Percentiles rank a stretch among this genome's conserved stretches.
Evolutionary conservation across 2,888 invertebrate species (phyloP).

Genomic region (Torymus auratus): DNA sequence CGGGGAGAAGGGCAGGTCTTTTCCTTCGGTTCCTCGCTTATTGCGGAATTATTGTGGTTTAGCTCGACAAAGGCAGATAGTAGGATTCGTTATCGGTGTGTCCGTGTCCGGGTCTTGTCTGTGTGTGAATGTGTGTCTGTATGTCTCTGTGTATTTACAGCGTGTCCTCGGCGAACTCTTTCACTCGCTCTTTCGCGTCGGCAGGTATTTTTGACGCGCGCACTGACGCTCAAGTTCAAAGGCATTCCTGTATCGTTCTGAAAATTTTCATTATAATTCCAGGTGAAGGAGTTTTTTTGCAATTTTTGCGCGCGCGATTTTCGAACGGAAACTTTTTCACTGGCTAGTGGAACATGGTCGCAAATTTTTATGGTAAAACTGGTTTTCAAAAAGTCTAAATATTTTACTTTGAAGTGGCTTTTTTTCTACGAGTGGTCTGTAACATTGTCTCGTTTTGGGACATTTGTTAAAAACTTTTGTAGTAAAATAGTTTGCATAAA

Average conservation of each 20-base stretch:
- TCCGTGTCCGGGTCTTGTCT: too few relatives aligned
- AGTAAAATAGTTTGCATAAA: not conserved
- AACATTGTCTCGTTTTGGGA: too few relatives aligned
- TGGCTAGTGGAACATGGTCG: not conserved
- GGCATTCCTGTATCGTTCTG: slow-evolving; percentile 28
- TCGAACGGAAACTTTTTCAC: not conserved
- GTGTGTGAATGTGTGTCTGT: too few relatives aligned
- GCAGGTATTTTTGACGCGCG: too few relatives aligned
- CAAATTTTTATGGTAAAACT: not conserved
- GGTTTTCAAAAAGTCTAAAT: not conserved
- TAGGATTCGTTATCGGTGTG: slow-evolving; percentile 53
- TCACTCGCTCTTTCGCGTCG: slow-evolving; percentile 17
- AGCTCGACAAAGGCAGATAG: slow-evolving; percentile 53
- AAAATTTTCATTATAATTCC: slow-evolving; percentile 35
- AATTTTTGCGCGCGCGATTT: not conserved
- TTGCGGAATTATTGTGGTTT: slow-evolving; percentile 53
- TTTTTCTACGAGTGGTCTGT: too few relatives aligned
- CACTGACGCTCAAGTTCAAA: slow-evolving; percentile 28
- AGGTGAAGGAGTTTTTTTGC: not conserved
- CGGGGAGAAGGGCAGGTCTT: not conserved
- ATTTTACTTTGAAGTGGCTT: too few relatives aligned
- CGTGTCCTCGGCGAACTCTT: slow-evolving; percentile 33
- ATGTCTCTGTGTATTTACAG: slow-evolving; percentile 43
- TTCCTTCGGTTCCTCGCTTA: slow-evolving; percentile 29
- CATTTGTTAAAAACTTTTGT: not conserved